Percentiles rank a stretch among this genome's conserved stretches.
Conservation (phyloP, 1,140 invertebrate species). For the Drosophila sp. region DNA sequence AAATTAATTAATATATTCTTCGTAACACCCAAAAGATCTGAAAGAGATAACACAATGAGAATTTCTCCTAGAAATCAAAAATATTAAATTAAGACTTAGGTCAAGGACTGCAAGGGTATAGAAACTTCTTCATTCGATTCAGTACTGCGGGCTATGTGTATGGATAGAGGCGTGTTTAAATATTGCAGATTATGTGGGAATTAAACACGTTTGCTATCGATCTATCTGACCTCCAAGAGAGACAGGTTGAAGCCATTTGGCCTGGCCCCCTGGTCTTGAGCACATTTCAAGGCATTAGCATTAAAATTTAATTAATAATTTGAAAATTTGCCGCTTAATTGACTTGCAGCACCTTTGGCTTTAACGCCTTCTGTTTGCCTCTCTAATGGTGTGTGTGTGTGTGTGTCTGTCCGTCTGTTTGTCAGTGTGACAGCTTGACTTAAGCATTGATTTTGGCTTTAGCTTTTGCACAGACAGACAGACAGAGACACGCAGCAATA, state of each 20-base stretch:
- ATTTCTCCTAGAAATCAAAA: too few species aligned
- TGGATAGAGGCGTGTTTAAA: slow-evolving; percentile 31
- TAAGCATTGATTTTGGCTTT: slow-evolving; percentile 55
- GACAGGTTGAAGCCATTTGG: neutral
- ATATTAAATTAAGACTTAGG: too few species aligned
- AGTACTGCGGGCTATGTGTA: slow-evolving; percentile 26
- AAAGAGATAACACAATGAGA: too few species aligned
- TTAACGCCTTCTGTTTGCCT: slow-evolving; percentile 28
- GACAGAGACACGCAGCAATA: neutral
- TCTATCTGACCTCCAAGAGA: neutral
- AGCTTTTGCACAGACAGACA: slow-evolving; percentile 23
- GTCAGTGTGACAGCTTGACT: slow-evolving; percentile 16
- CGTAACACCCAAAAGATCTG: too few species aligned
- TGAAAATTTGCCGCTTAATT: slow-evolving; percentile 62
- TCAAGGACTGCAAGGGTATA: too few species aligned
- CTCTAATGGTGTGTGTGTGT: neutral
- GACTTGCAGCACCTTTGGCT: slow-evolving; percentile 65
- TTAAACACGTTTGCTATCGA: slow-evolving; percentile 44
- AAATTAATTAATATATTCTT: too few species aligned
- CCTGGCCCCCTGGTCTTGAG: neutral
- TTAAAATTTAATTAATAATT: slow-evolving; percentile 77
- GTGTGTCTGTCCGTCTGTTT: neutral
- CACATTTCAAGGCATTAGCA: slow-evolving; percentile 54
- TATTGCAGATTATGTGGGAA: slow-evolving; percentile 74
- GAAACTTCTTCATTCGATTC: slow-evolving; percentile 39